Evolutionary conservation across 2,113 vertebrate genomes (phyloP), one percentile per base, ranked within the genome.

Genomic region (Polypterus bichir): DNA sequence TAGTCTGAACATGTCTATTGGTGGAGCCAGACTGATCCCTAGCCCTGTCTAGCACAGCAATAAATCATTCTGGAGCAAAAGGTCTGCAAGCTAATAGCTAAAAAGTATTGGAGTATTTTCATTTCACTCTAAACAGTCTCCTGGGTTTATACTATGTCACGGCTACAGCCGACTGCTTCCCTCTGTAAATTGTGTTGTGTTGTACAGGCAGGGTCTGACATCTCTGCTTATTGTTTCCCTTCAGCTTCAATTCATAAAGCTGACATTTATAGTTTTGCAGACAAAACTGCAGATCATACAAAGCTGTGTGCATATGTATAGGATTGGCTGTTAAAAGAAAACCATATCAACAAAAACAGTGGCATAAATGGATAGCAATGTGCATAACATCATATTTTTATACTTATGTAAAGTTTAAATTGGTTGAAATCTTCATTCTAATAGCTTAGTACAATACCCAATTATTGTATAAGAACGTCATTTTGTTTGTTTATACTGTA

Each of bases 61-160:
- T 71, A 69, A 68, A 71, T 71, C 70, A 71, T 66, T 55, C 55
- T 57, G 6, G 52, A 62, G 59, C 48, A 57, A 61, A 48, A 66
- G 67, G 57, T 60, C 60, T 57, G 48, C 48, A 59, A 66, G 67
- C 67, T 66, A 65, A 69, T 62, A 58, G 57, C 55, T 55, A 64
- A 65, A 61, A 65, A 70, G 61, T 27, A 58, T 63, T 61, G 70
- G 58, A 64, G 62, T 66, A 54, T 66, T 71, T 71, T 68, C 59
- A 64, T 62, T 64, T 68, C 62, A 59, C 55, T 68, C 54, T 57
- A 49, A 66, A 64, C 62, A 66, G 59, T 68, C 62, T 66, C 62
- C 58, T 59, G 62, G 49, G 56, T 49, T 63, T 66, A 59, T 53
- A 63, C 48, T 45, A 53, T 64, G 62, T 66, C 66, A 64, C 61